Evolutionary conservation across 2,888 invertebrate species (phyloP).

Genomic region (Rhopalosiphum nymphaeae): DNA sequence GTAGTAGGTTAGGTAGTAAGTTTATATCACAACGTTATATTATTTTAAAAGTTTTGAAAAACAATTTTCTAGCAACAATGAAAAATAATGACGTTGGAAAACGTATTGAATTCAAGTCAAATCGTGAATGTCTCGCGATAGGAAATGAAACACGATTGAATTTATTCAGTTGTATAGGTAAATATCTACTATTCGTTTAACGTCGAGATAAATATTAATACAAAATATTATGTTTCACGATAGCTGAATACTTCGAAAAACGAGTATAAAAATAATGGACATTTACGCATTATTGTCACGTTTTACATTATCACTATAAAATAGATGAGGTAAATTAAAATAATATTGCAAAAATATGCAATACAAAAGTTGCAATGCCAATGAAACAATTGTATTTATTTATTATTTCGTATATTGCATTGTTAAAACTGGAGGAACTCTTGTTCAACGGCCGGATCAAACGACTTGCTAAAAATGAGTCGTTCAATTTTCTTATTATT

Average conservation of each 20-base stretch:
- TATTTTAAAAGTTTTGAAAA: not conserved
- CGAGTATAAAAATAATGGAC: not conserved
- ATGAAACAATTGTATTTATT: not conserved
- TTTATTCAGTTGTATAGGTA: not conserved
- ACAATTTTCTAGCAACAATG: not conserved
- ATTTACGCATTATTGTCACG: not conserved
- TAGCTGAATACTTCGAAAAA: not conserved
- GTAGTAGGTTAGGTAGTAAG: not conserved
- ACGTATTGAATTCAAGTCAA: not conserved
- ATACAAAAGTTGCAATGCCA: not conserved
- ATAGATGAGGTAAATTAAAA: not conserved
- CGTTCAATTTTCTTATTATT: too few relatives aligned
- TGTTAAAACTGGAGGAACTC: too few relatives aligned
- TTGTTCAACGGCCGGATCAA: not conserved
- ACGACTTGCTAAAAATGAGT: not conserved
- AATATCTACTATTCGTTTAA: not conserved
- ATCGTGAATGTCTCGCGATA: not conserved
- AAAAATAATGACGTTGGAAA: not conserved
- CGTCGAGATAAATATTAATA: not conserved
- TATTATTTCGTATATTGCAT: not conserved
- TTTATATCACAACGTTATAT: not conserved
- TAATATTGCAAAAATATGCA: not conserved
- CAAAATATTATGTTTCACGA: not conserved
- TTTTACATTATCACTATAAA: not conserved
- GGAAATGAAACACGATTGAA: not conserved